These are phyloP conservation scores for Dissostichus mawsoni DNA, from an alignment of 2,113 vertebrate genomes.

Conservation along the genomic window DNA sequence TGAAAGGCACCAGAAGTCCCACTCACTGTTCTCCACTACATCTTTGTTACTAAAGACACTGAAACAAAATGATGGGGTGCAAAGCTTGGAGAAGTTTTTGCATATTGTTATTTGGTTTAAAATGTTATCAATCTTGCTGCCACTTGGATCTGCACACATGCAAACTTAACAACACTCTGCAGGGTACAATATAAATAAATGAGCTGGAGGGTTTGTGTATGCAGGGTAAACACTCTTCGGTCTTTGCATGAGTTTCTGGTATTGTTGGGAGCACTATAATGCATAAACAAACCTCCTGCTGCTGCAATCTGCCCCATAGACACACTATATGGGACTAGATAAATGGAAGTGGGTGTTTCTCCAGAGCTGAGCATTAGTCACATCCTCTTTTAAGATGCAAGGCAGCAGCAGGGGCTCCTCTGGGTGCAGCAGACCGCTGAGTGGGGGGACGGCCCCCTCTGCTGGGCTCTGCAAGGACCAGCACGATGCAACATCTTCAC, in stretches of 20 bases:
- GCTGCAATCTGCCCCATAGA: conserved; percentile 2
- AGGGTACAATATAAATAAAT: conserved; percentile 9
- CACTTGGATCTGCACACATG: not conserved
- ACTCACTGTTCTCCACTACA: not conserved
- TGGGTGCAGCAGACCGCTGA: conserved; percentile 28
- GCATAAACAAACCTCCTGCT: conserved; percentile 10
- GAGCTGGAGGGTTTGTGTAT: conserved; percentile 11
- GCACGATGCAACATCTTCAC: conserved; percentile 22
- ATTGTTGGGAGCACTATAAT: too few relatives aligned
- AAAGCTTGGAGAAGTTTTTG: not conserved
- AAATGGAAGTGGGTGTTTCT: not conserved
- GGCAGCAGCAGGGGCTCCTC: not conserved
- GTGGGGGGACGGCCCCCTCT: conserved; percentile 75
- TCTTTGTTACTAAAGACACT: too few relatives aligned
- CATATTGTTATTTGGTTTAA: too few relatives aligned
- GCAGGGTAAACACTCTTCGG: conserved; percentile 13
- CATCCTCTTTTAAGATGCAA: not conserved
- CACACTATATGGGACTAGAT: not conserved
- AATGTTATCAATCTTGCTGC: not conserved
- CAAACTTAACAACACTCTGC: not conserved
- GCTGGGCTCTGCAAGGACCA: conserved; percentile 58
- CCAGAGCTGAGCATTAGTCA: conserved; percentile 9
- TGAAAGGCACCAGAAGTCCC: not conserved
- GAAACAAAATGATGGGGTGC: not conserved
- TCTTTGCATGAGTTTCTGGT: not conserved